Conservation (phyloP, 2,797 vertebrate genomes). For the Pitangus sulphuratus region DNA sequence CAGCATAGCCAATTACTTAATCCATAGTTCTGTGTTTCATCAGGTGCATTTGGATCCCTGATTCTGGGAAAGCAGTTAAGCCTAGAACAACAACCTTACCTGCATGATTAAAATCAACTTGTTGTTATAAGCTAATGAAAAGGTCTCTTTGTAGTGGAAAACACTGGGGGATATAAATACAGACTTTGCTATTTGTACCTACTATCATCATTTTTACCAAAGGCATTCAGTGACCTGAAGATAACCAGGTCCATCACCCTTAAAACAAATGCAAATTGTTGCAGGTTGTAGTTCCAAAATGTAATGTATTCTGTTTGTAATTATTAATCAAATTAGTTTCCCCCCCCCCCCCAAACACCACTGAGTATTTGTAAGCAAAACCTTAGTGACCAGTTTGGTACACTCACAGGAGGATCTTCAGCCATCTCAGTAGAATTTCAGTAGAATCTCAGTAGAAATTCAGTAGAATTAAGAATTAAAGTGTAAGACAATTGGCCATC, state of each 20-base stretch:
- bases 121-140: background rate
- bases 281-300: background rate
- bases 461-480: too few species aligned
- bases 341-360: rapidly evolving
- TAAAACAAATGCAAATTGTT: background rate
- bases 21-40: background rate
- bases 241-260: background rate
- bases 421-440: background rate
- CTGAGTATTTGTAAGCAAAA: background rate
- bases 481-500: background rate
- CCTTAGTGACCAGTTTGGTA: background rate
- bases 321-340: background rate
- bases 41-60: background rate
- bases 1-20: background rate
- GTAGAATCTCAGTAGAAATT: too few species aligned
- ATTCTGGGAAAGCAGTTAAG: background rate
- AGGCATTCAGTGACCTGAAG: background rate
- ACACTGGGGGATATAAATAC: background rate
- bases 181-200: background rate
- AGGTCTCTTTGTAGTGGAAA: background rate
- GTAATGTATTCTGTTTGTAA: background rate
- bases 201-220: background rate
- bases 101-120: background rate
- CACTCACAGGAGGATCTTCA: background rate
- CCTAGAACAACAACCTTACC: background rate